A percentile compares a stretch with the other conserved stretches of the same genome.
phyloP scores from a whole-genome alignment of 2,888 invertebrate genomes.

The Diaphora mendica region DNA sequence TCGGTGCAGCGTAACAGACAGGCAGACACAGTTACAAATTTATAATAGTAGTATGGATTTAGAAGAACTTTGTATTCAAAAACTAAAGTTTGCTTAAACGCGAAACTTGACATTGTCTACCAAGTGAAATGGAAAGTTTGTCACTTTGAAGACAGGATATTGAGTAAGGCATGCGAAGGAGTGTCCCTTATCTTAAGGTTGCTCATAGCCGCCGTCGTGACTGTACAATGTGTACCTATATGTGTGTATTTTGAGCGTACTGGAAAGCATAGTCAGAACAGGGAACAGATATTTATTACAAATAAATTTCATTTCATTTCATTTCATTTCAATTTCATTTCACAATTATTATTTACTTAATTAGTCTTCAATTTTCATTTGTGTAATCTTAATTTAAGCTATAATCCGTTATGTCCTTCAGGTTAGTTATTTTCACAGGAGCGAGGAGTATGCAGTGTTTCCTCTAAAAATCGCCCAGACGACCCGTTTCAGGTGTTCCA shows the following conservation, averaged over 20 bases:
- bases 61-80: not conserved
- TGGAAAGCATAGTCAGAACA: not conserved
- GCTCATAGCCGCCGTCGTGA: not conserved
- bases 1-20: too few species aligned
- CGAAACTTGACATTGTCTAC: not conserved
- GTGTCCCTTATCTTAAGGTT: conserved; percentile 8
- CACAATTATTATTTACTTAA: not conserved
- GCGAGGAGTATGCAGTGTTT: not conserved
- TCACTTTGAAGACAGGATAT: conserved; percentile 7
- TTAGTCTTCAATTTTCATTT: not conserved
- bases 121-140: conserved; percentile 4
- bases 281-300: not conserved
- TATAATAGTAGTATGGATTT: too few species aligned
- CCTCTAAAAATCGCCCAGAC: too few species aligned
- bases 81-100: not conserved
- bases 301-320: too few species aligned
- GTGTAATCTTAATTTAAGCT: too few species aligned
- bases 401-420: not conserved
- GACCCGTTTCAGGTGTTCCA: too few species aligned
- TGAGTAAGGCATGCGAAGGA: conserved; percentile 1
- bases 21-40: too few species aligned
- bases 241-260: not conserved
- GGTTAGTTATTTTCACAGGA: not conserved
- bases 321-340: too few species aligned
- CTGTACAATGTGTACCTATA: not conserved